Conservation (phyloP, 2,888 invertebrate genomes). For the Spilarctia lutea region DNA sequence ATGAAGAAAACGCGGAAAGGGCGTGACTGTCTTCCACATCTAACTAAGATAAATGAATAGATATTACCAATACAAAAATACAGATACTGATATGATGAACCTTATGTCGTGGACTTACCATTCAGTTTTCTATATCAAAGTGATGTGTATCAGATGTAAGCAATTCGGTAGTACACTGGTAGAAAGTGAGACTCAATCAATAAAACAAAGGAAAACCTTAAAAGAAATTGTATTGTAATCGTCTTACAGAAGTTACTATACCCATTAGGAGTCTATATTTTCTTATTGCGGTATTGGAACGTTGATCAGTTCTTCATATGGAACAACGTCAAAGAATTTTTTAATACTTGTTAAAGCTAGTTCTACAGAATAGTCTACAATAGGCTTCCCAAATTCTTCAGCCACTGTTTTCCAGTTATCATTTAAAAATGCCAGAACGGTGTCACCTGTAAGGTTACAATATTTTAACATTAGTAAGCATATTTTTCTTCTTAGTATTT, state of each 20-base stretch:
- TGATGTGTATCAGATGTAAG: neutral
- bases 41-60: slow-evolving; percentile 73
- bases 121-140: slow-evolving; percentile 12
- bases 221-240: slow-evolving; percentile 26
- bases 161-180: slow-evolving; percentile 7
- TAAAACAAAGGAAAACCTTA: slow-evolving; percentile 33
- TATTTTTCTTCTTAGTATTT: neutral
- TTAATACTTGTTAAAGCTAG: slow-evolving; percentile 72
- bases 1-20: slow-evolving; percentile 68
- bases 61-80: slow-evolving; percentile 26
- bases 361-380: slow-evolving; percentile 79
- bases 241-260: slow-evolving; percentile 21
- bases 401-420: slow-evolving; percentile 78
- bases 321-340: slow-evolving; percentile 76
- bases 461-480: neutral
- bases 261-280: slow-evolving; percentile 25
- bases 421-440: slow-evolving; percentile 75
- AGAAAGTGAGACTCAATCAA: slow-evolving; percentile 23
- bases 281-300: slow-evolving; percentile 67
- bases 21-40: slow-evolving; percentile 58
- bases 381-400: slow-evolving; percentile 80
- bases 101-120: slow-evolving; percentile 20
- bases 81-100: slow-evolving; percentile 9
- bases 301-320: slow-evolving; percentile 74
- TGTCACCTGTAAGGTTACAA: slow-evolving; percentile 64